Evolutionary conservation across 2,797 vertebrate species (phyloP).

Genomic region (Trematomus bernacchii): DNA sequence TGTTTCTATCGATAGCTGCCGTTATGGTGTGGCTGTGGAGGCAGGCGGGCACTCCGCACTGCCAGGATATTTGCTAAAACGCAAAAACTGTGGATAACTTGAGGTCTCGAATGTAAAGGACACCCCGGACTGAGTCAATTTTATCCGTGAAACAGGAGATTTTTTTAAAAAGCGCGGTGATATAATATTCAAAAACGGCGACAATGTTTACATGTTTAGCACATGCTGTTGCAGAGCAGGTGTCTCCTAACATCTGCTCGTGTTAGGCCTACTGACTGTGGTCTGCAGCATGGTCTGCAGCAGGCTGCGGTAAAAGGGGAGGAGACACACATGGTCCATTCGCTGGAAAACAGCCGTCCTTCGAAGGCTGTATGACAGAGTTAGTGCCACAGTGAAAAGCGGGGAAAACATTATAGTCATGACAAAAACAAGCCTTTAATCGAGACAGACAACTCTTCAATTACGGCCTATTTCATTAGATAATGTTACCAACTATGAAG

Average conservation of each 20-base stretch:
- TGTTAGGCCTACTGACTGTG: neutral
- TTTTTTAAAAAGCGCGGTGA: neutral
- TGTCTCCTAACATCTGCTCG: conserved; percentile 36
- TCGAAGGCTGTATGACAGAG: neutral
- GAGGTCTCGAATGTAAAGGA: neutral
- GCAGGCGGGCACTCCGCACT: neutral
- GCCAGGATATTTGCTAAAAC: neutral
- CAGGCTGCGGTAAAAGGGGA: conserved; percentile 71
- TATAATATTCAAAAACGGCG: neutral
- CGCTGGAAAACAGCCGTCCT: conserved; percentile 1
- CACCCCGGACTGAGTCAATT: neutral
- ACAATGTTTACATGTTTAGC: neutral
- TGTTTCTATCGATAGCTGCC: neutral
- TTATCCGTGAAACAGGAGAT: neutral
- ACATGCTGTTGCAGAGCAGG: conserved; percentile 22
- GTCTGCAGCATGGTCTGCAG: conserved; percentile 63
- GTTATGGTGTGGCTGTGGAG: neutral
- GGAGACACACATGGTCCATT: conserved; percentile 59
- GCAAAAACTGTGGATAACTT: neutral
- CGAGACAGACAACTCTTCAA: neutral
- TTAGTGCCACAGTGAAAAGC: conserved; percentile 10
- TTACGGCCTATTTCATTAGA: no score
- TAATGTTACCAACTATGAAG: no score
- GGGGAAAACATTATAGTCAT: neutral
- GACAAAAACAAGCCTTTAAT: neutral